A percentile compares a stretch with the other conserved stretches of the same genome.
phyloP scores from a whole-genome alignment of 2,888 invertebrate species.

The Pyrgus malvae region DNA sequence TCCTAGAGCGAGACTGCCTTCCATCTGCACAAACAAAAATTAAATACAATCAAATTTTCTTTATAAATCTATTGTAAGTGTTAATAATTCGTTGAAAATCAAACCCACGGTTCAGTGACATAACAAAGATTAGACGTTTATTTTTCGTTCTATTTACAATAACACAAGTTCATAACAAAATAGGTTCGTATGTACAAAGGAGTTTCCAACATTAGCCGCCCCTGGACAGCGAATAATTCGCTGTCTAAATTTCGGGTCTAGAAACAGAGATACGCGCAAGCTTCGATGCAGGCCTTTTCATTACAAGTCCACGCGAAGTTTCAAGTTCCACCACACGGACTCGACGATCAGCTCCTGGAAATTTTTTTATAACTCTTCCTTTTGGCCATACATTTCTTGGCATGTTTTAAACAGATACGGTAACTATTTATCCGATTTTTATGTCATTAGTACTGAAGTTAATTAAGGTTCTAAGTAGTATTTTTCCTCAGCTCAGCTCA shows the following conservation, averaged over 20 bases:
- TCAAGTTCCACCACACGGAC: neutral
- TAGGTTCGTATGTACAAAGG: too few relatives aligned
- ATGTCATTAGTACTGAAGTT: neutral
- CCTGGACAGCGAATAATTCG: too few relatives aligned
- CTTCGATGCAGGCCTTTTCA: neutral
- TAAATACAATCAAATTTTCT: too few relatives aligned
- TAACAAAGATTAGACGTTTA: too few relatives aligned
- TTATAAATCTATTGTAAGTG: too few relatives aligned
- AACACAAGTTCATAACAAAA: too few relatives aligned
- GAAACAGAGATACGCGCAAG: too few relatives aligned
- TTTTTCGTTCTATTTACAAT: too few relatives aligned
- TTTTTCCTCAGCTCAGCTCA: neutral
- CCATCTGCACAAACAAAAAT: slow-evolving; percentile 47
- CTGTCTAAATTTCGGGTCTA: too few relatives aligned
- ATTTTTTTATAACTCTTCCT: neutral
- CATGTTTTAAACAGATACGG: neutral
- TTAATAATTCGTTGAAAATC: too few relatives aligned
- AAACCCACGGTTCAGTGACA: too few relatives aligned
- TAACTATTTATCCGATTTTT: neutral
- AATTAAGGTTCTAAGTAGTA: neutral
- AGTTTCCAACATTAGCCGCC: too few relatives aligned
- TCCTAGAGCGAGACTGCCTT: slow-evolving; percentile 59
- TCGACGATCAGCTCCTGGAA: neutral
- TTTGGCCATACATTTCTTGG: neutral
- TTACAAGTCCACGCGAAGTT: neutral